Percentiles rank a stretch among this genome's conserved stretches.
These are phyloP conservation scores for Alectoris magna DNA, from an alignment of 2,797 vertebrate species.

Conservation along the genomic window DNA sequence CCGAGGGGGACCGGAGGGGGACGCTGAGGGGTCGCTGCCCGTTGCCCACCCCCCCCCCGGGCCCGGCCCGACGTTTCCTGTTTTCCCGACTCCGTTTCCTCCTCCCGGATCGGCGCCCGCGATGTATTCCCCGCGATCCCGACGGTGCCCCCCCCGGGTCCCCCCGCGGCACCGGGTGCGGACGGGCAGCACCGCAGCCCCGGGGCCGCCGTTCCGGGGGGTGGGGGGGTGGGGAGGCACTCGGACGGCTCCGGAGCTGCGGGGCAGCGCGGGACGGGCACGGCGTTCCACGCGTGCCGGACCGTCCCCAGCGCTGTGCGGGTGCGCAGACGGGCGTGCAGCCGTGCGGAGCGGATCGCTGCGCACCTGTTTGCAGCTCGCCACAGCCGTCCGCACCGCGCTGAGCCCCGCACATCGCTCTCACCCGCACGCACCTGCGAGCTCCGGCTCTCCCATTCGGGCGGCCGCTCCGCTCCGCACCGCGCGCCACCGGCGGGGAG, in stretches of 20 bases:
- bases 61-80: constrained; percentile 31
- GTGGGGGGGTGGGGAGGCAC: neutral
- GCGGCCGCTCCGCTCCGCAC: no score
- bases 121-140: neutral
- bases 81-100: constrained; percentile 54
- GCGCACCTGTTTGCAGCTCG: rapidly evolving
- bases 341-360: rapidly evolving
- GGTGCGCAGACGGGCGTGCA: neutral
- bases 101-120: neutral
- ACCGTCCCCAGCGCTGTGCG: rapidly evolving
- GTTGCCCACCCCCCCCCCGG: rapidly evolving
- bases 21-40: neutral
- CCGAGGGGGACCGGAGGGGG: no score
- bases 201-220: neutral
- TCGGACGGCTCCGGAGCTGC: neutral
- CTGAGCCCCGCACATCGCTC: no score
- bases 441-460: no score
- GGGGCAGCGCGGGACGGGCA: no score
- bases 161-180: neutral
- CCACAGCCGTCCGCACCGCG: no score
- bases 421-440: no score
- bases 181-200: neutral
- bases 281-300: no score
- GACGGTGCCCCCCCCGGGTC: neutral
- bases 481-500: neutral